Evolutionary conservation across 64 coral and sea anemone genomes (phyloP), one percentile per base, ranked within the genome.

Genomic region (Montipora efflorescens): DNA sequence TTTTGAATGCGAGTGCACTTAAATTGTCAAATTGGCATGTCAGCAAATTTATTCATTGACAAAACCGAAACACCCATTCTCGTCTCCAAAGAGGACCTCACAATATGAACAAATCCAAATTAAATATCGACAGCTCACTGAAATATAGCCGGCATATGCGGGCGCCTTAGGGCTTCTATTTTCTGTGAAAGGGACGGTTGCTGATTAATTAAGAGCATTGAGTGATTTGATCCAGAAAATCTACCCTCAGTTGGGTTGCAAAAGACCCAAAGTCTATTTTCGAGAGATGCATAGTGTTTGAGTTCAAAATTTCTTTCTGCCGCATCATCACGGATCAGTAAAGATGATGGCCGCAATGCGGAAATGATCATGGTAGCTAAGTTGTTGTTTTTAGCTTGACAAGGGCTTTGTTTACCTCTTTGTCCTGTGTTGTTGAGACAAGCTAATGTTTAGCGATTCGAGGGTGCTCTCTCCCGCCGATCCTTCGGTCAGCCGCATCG

Each of bases 11-110:
- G 8, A 19, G 0, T 49, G 15, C 76, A 49, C 76, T 78, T 78
- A 46, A 48, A 16, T 78, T 78, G 76, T 78, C 76, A 78, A 78
- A 78, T 78, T 78, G 44, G 44, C 47, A 78, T 18, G 46, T 12
- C 36, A 8, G 25, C 25, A 28, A 76, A 76, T 78, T 4, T 2
- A 2, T 48, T 50, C 76, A 49, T 78, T 7, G 49, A 19, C 12
- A 46, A n/a, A 78, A 19, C 45, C 15, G 68, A 23, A 23, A 22
- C 20, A 64, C 5, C 2, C 68, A 71, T 71, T n/a, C 5, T 71
- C 19, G 19, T 21, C 68, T 1, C 61, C 61, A 64, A 64, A 4
- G 3, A 12, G 11, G 14, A 64, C 61, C 61, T 64, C 9, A 15
- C 61, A 64, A 64, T 64, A 4, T 12, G 61, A 64, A 19, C 14